These are phyloP conservation scores for Mormoops blainvillei DNA, from an alignment of 2,113 vertebrate species.

Conservation along the genomic window DNA sequence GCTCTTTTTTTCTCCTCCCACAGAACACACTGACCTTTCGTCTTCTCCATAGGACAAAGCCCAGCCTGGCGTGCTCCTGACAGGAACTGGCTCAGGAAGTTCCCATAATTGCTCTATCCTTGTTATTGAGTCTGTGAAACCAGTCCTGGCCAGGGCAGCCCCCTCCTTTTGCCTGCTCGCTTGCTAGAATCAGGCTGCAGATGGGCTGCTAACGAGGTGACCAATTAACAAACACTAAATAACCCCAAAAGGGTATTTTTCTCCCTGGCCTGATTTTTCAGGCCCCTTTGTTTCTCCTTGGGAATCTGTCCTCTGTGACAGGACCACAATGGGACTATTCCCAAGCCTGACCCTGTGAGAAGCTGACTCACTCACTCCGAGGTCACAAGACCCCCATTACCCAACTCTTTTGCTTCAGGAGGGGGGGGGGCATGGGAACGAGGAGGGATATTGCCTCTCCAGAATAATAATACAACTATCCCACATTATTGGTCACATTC, in stretches of 20 bases:
- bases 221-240: conserved; percentile 53
- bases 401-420: background rate
- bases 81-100: conserved; percentile 18
- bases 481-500: background rate
- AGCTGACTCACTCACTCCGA: background rate
- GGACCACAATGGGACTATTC: conserved; percentile 32
- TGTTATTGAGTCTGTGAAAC: conserved; percentile 32
- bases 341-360: conserved; percentile 58
- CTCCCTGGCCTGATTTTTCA: conserved; percentile 45
- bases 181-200: background rate
- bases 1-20: conserved; percentile 41
- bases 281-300: conserved; percentile 61
- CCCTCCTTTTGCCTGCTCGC: background rate
- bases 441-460: background rate
- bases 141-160: background rate
- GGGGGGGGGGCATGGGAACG: background rate
- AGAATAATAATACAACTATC: background rate
- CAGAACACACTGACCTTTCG: conserved; percentile 52
- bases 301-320: conserved; percentile 28
- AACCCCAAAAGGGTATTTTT: conserved; percentile 49
- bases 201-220: conserved; percentile 38
- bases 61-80: background rate
- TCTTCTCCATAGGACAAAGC: conserved; percentile 52
- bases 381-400: conserved; percentile 45
- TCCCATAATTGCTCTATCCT: conserved; percentile 52